Evolutionary conservation across 2,113 vertebrate genomes (phyloP), one percentile per base, ranked within the genome.

Genomic region (Sylvietta virens): DNA sequence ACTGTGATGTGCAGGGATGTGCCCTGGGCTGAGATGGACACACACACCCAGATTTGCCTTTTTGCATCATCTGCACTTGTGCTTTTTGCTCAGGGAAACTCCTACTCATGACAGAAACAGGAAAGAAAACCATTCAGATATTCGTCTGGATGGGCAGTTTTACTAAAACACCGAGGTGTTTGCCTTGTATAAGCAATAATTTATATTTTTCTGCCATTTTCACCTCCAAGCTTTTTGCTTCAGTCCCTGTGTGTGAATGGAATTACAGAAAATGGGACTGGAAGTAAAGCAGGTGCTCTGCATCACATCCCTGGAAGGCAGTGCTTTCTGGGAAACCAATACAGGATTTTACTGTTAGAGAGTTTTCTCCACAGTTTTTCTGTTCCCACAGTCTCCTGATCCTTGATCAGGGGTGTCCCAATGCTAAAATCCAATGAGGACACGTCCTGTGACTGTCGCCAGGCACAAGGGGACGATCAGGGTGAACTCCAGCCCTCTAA

Each of bases 401-500:
- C 33, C 33, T 51, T 8, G 22, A 8, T 30, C 92, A 98, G 11
- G 97, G 20, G 35, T 97, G 69, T 14, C 95, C 96, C 0, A 96
- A 97, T 85, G 97, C 97, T 71, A 98, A 97, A 71, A 99, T 81
- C 37, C 86, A 28, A 98, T 39, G 11, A 99, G 72, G 24, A 95
- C 53, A 48, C 98, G 44, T 48, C 98, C 96, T 57, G 97, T 58
- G 23, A 93, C 73, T 2, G 77, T 61, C 61, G 98, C 96, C 76
- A 99, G 57, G 21, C 47, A 4, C 74, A 98, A 98, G 28, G 99
- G 58, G 78, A 97, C 94, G 8, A 98, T 98, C 19, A 99, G 95
- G 65, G 33, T 80, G 80, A 98, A n/a, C 97, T 99, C 98, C 90
- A 99, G 88, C 24, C 77, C 92, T 4, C 97, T 97, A 72, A 99